Percentiles rank a stretch among this genome's conserved stretches.
phyloP scores from a whole-genome alignment of 2,797 vertebrate species.

The Phrynocephalus vlangalii region DNA sequence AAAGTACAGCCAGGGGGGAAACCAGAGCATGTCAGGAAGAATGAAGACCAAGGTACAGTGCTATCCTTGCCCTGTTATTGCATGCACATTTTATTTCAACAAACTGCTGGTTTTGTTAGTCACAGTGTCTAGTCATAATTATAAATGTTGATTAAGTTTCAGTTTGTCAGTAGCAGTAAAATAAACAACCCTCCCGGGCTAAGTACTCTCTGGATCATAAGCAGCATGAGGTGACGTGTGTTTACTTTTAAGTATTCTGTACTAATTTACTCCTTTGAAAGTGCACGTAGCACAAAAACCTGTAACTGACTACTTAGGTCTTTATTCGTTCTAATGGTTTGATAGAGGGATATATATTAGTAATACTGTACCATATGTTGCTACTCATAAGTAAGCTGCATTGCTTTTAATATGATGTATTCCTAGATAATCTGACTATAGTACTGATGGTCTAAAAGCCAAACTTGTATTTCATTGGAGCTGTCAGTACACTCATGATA shows the following conservation, averaged over 20 bases:
- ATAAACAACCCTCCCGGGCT: neutral
- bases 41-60: conserved; percentile 48
- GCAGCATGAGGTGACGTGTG: neutral
- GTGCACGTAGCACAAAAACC: neutral
- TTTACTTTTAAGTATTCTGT: neutral
- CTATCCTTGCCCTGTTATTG: conserved; percentile 18
- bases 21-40: conserved; percentile 23
- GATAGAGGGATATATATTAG: neutral
- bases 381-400: neutral
- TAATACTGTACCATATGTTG: neutral
- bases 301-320: neutral
- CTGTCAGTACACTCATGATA: neutral
- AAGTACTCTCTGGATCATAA: neutral
- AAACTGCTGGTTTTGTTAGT: neutral
- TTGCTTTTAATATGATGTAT: neutral
- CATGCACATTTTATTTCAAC: conserved; percentile 1
- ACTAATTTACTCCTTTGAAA: neutral
- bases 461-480: neutral
- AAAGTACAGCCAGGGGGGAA: conserved; percentile 31
- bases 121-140: conserved; percentile 31
- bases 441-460: neutral
- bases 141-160: neutral
- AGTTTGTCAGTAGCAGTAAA: neutral
- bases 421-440: neutral
- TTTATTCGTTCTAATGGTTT: neutral